Evolutionary conservation across 2,888 invertebrate species (phyloP).

Genomic region (Caenorhabditis drosophilae): DNA sequence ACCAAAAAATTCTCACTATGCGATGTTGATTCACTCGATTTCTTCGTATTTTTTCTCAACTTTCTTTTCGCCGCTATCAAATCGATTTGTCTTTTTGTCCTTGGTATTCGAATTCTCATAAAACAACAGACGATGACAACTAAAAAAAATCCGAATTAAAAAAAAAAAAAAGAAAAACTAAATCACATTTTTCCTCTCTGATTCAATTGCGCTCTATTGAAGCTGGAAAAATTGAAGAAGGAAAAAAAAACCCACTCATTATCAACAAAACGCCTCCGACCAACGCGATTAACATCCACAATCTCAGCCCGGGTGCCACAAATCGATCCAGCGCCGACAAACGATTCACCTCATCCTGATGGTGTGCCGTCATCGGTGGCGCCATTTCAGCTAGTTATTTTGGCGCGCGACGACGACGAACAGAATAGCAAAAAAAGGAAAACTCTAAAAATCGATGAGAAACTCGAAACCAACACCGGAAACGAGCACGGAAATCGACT

Average conservation of each 20-base stretch:
- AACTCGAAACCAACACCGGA: too few species aligned
- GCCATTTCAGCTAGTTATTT: too few species aligned
- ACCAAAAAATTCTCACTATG: constrained; percentile 12
- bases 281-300: constrained; percentile 68
- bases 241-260: constrained; percentile 55
- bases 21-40: constrained; percentile 15
- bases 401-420: too few species aligned
- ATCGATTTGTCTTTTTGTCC: constrained; percentile 67
- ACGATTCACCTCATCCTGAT: constrained; percentile 13
- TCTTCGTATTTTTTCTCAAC: constrained; percentile 44
- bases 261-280: constrained; percentile 66
- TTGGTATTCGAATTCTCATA: constrained; percentile 66
- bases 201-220: background rate
- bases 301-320: constrained; percentile 66
- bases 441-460: too few species aligned
- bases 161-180: too few species aligned
- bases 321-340: constrained; percentile 62
- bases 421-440: too few species aligned
- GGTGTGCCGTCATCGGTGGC: too few species aligned
- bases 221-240: background rate
- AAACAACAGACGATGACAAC: constrained; percentile 68
- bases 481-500: too few species aligned
- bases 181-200: background rate
- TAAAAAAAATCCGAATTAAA: constrained; percentile 20
- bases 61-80: constrained; percentile 61